These are phyloP conservation scores for Periparus ater DNA, from an alignment of 2,797 vertebrate genomes.

Conservation along the genomic window DNA sequence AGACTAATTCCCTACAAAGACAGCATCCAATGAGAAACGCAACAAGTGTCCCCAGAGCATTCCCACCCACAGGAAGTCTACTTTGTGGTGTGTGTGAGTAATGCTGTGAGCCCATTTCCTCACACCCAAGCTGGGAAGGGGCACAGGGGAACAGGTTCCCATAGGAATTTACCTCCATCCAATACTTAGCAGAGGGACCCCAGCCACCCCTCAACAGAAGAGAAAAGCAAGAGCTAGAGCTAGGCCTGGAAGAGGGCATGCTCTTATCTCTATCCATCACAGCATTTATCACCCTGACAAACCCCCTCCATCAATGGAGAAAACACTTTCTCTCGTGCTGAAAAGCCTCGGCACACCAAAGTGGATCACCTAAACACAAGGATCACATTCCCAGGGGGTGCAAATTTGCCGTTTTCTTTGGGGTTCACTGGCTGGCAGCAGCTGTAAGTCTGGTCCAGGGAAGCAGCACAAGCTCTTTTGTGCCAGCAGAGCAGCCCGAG, in stretches of 20 bases:
- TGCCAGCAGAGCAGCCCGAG: rapidly evolving
- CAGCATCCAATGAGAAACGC: neutral
- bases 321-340: neutral
- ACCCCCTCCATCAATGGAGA: neutral
- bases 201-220: neutral
- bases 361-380: neutral
- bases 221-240: neutral
- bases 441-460: neutral
- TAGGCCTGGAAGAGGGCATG: neutral
- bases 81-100: rapidly evolving
- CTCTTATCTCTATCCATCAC: neutral
- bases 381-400: rapidly evolving
- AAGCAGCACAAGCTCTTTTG: neutral
- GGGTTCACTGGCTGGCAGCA: neutral
- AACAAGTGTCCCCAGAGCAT: neutral
- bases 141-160: neutral
- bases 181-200: neutral
- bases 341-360: neutral
- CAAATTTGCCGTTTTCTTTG: neutral
- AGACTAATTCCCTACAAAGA: neutral
- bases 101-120: neutral
- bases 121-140: neutral
- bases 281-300: neutral
- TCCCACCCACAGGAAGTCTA: neutral
- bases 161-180: neutral